Evolutionary conservation across 2,797 vertebrate species (phyloP), one percentile per base, ranked within the genome.

Genomic region (Gymnothorax javanicus): DNA sequence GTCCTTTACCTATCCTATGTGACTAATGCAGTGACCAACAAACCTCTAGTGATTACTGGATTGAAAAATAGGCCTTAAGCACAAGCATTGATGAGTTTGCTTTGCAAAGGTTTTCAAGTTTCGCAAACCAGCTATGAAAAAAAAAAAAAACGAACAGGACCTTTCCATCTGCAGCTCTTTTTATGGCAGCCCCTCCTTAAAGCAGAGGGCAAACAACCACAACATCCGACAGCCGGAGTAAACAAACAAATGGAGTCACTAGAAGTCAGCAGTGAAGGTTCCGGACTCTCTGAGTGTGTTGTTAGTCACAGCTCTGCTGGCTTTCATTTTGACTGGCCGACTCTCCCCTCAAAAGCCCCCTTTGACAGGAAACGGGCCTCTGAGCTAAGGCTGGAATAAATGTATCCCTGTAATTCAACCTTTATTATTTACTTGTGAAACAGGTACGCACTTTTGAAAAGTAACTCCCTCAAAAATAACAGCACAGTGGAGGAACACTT

Each of bases 101-200:
- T 43, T 20, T 57, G 3, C 27, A 3, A 59, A 58, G 20, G 7
- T 58, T 9, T 83, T 82, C 67, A 84, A 17, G 12, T 33, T 87
- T 83, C n/a, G 87, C 86, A 59, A 90, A 90, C 56, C 86, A 89
- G 82, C 87, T 69, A 69, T 83, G 33, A 43, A 43, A 43, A 43
- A 43, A 43, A 2, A 43, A 60, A 83, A 15, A 60, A 3, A 60
- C 58, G 58, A 83, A 60, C 82, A 56, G 23, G 13, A 88, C 89
- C 86, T 89, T 90, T 87, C 86, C 90, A 93, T 93, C 89, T 91
- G 90, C 64, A 85, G 23, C 9, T 81, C 52, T 62, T 87, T 93
- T 92, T 90, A 91, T 12, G 33, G 88, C 86, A 33, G 75, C 90
- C 90, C 84, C 86, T 86, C 58, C 79, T 87, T 50, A 84, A 89